phyloP scores from a whole-genome alignment of 2,797 vertebrate species.

The Florisuga fusca region DNA sequence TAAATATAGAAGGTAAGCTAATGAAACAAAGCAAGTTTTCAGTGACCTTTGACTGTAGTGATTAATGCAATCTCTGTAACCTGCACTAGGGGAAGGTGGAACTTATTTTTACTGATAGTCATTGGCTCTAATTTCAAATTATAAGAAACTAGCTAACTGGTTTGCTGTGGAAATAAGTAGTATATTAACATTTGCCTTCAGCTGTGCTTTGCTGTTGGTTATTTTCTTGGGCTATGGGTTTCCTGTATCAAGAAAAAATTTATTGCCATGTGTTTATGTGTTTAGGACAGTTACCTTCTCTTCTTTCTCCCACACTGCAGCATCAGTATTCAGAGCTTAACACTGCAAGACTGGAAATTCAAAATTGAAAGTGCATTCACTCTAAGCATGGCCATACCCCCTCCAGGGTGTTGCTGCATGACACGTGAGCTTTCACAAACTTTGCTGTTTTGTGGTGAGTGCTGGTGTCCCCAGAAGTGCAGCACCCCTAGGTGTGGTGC shows the following conservation, averaged over 20 bases:
- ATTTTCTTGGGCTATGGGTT: neutral
- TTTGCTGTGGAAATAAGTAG: neutral
- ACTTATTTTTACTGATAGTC: neutral
- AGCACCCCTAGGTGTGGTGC: neutral
- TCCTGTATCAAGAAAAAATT: neutral
- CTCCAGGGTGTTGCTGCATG: neutral
- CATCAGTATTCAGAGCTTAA: neutral
- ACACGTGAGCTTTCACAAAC: neutral
- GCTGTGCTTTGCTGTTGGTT: neutral
- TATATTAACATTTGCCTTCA: neutral
- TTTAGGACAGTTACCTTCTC: neutral
- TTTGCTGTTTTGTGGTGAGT: neutral
- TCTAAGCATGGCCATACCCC: accelerated
- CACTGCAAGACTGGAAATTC: neutral
- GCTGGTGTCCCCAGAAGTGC: neutral
- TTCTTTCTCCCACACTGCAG: neutral
- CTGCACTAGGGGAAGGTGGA: neutral
- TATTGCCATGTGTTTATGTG: neutral
- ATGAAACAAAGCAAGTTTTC: neutral
- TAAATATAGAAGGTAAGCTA: neutral
- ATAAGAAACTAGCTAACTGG: neutral
- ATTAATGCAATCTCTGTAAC: neutral
- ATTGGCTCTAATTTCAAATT: neutral
- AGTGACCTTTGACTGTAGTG: neutral
- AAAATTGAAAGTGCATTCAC: neutral